A percentile compares a stretch with the other conserved stretches of the same genome.
Conservation (phyloP, 2,113 vertebrate genomes). For the Lagenorhynchus albirostris region DNA sequence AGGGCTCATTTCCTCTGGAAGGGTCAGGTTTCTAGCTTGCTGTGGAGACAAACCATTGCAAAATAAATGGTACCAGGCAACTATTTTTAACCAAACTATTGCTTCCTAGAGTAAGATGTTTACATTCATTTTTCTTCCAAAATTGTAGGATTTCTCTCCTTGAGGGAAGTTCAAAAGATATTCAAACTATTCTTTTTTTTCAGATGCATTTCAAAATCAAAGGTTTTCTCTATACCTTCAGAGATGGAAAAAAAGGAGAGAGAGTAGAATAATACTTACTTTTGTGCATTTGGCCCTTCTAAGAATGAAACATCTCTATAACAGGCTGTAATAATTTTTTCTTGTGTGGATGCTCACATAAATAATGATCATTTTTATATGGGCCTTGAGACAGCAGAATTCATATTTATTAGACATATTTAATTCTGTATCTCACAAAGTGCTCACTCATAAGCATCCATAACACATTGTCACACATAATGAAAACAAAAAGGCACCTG, state of each 20-base stretch:
- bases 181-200: neutral
- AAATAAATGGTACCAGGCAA: neutral
- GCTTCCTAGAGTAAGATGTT: neutral
- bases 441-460: neutral
- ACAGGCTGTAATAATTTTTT: neutral
- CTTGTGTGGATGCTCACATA: neutral
- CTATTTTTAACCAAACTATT: neutral
- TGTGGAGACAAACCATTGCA: neutral
- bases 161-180: neutral
- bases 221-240: neutral
- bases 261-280: neutral
- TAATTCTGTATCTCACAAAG: neutral
- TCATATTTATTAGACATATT: neutral
- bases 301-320: neutral
- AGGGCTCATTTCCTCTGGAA: neutral
- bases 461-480: neutral
- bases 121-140: neutral
- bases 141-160: neutral
- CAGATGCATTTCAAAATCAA: neutral
- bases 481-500: neutral
- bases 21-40: neutral
- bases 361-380: neutral
- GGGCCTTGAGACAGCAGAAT: neutral
- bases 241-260: neutral
- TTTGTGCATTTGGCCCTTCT: neutral